Base-by-base conservation (phyloP, 2,113 vertebrate genomes). In the Chascanopsetta lugubris region DNA sequence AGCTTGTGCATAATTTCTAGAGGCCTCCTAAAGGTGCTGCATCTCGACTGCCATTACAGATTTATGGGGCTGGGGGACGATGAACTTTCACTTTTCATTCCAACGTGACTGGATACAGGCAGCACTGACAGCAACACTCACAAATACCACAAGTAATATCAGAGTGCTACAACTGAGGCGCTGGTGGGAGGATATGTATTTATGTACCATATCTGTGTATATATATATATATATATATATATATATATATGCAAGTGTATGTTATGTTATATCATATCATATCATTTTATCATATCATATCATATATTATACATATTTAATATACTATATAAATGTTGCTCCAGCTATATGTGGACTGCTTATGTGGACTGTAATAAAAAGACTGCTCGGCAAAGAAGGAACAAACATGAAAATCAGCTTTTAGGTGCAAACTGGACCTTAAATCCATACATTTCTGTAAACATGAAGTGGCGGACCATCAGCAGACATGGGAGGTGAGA, bases 61-160 rank as follows among this genome's bases (percentile, higher is more conserved):
- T 51, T 67, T 57, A 68, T 73, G 76, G 76, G 65, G 55, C 69
- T 45, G 34, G 60, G 22, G 32, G 20, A 68, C 62, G 63, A 75
- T 68, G 32, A 75, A 79, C 34, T 61, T 61, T 57, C 72, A 82
- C 34, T 62, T 60, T 29, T 77, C 50, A 48, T 69, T 50, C 29
- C 64, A 45, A 74, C 66, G 79, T 12, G 48, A 61, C 55, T 15
- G 26, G 72, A 64, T 67, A 73, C 32, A 55, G 0, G n/a, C 30
- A 43, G 20, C 25, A 30, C 58, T 72, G 62, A 69, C 54, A 40
- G 71, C 42, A 64, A 46, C 22, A 43, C 46, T 71, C 53, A 65
- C 24, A 74, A 65, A 67, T 50, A 61, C 27, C 6, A 20, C 32
- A 74, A 61, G 48, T 75, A 54, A 70, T 62, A 66, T 36, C 55